These are phyloP conservation scores for Datnioides undecimradiatus DNA, from an alignment of 2,113 vertebrate genomes.

Conservation along the genomic window DNA sequence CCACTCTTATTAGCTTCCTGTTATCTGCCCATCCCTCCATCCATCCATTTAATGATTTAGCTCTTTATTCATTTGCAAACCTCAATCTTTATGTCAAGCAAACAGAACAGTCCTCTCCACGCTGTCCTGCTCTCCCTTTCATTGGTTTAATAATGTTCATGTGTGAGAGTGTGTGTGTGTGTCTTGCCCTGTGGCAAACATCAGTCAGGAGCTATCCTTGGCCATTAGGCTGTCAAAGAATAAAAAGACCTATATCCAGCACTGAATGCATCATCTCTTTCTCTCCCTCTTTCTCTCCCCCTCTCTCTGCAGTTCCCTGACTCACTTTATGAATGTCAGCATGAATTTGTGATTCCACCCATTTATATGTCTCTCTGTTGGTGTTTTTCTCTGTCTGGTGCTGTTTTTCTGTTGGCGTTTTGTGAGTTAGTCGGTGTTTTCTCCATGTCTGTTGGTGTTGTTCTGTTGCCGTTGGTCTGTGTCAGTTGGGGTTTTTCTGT, in stretches of 20 bases:
- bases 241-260: slow-evolving; percentile 11
- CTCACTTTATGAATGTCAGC: slow-evolving; percentile 11
- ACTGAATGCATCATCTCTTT: slow-evolving; percentile 6
- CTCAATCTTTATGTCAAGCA: neutral
- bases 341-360: slow-evolving; percentile 2
- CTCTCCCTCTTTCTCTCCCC: neutral
- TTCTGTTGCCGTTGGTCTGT: neutral
- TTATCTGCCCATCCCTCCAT: neutral
- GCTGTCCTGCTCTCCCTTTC: neutral
- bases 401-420: neutral
- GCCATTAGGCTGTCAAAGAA: slow-evolving; percentile 43
- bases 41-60: neutral
- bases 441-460: neutral
- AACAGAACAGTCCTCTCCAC: neutral
- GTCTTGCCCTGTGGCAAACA: slow-evolving; percentile 12
- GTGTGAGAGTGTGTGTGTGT: neutral
- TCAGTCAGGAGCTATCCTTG: slow-evolving; percentile 18
- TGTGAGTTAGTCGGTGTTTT: too few relatives aligned
- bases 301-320: neutral
- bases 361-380: neutral
- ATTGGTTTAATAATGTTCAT: neutral
- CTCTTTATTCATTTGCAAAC: neutral
- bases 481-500: too few relatives aligned
- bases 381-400: neutral
- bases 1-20: too few relatives aligned